phyloP scores from a whole-genome alignment of 2,888 invertebrate species.

The Merodon equestris region DNA sequence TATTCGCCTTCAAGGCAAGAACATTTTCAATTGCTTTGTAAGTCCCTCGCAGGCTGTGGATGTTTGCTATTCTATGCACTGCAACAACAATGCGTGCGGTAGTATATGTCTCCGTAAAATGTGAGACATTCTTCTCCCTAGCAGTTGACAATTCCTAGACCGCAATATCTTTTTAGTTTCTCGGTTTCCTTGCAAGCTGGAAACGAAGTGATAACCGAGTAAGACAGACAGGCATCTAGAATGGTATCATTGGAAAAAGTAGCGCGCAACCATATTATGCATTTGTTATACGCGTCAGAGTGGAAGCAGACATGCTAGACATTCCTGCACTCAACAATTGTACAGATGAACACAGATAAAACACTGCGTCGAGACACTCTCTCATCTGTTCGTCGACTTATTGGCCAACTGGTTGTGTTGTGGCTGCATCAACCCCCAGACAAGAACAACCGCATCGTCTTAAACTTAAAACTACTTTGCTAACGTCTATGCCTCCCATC shows the following conservation, averaged over 20 bases:
- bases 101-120: no score
- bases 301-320: constrained; percentile 42
- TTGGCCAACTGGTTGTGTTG: constrained; percentile 63
- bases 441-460: constrained; percentile 1
- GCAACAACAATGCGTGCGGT: no score
- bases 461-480: constrained; percentile 1
- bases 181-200: not conserved
- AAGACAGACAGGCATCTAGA: constrained; percentile 32
- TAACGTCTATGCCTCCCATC: not conserved
- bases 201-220: constrained; percentile 29
- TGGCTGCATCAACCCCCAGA: constrained; percentile 18
- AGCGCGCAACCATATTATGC: constrained; percentile 27
- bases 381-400: constrained; percentile 63
- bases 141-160: no score
- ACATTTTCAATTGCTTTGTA: no score
- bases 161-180: no score
- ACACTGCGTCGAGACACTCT: constrained; percentile 17
- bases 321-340: constrained; percentile 52
- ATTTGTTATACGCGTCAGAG: constrained; percentile 30
- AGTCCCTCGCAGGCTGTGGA: no score
- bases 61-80: no score
- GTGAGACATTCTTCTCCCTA: no score
- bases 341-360: constrained; percentile 27
- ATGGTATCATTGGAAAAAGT: constrained; percentile 15
- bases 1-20: no score